phyloP scores from a whole-genome alignment of 2,797 vertebrate species.

The Enteromius fasciolatus region DNA sequence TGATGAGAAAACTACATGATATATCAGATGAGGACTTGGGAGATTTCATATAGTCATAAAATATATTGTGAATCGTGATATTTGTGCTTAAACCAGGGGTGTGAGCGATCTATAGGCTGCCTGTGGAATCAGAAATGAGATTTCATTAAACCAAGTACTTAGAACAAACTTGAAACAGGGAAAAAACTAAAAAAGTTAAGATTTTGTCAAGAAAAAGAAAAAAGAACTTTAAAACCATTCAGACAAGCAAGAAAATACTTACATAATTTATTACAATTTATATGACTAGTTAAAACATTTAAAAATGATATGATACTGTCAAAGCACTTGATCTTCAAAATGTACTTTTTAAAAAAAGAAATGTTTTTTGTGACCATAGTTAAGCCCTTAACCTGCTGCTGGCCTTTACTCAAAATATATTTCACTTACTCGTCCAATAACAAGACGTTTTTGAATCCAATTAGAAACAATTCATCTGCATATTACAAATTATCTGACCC shows the following conservation, averaged over 20 bases:
- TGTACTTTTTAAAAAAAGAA: not conserved
- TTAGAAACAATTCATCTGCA: conserved; percentile 53
- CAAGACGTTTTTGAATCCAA: conserved; percentile 50
- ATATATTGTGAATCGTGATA: conserved; percentile 40
- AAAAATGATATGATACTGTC: not conserved
- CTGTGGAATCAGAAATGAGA: conserved; percentile 24
- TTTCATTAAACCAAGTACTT: not conserved
- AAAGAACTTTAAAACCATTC: not conserved
- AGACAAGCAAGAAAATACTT: not conserved
- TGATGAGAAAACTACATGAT: conserved; percentile 49
- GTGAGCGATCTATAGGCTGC: not conserved
- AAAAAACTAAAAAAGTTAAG: not conserved
- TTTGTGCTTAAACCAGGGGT: conserved; percentile 13
- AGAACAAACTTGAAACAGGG: not conserved
- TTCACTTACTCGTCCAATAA: conserved; percentile 44
- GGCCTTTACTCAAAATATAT: conserved; percentile 41
- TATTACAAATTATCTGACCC: conserved; percentile 53
- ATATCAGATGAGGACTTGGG: conserved; percentile 40
- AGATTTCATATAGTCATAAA: conserved; percentile 36
- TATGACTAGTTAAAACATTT: not conserved
- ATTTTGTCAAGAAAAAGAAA: not conserved
- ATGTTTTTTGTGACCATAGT: conserved; percentile 33
- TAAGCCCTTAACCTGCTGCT: conserved; percentile 30
- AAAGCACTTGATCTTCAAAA: not conserved
- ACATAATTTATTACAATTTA: not conserved